Conservation (phyloP, 2,888 invertebrate species). For the Agonopterix subpropinquella region DNA sequence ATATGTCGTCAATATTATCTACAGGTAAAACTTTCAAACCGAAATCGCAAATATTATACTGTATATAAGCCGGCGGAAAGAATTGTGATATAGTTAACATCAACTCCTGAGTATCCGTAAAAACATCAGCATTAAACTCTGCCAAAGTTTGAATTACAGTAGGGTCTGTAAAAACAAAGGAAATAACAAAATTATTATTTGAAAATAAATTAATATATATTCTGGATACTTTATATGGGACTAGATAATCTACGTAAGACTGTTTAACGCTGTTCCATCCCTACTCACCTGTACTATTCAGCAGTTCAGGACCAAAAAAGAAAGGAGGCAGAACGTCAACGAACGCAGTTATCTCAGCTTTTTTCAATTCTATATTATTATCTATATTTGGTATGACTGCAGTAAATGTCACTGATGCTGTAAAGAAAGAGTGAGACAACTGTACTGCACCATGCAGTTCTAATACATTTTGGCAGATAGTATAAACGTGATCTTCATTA, state of each 20-base stretch:
- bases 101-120: neutral
- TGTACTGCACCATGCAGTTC: too few relatives aligned
- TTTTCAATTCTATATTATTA: constrained; percentile 13
- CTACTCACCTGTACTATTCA: neutral
- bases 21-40: neutral
- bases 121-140: neutral
- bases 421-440: too few relatives aligned
- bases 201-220: too few relatives aligned
- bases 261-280: too few relatives aligned
- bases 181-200: too few relatives aligned
- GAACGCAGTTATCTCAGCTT: constrained; percentile 4
- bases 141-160: neutral
- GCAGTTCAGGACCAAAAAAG: neutral
- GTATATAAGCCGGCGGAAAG: constrained; percentile 5
- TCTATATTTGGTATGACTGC: constrained; percentile 10
- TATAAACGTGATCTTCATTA: too few relatives aligned
- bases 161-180: constrained; percentile 5
- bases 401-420: constrained; percentile 6
- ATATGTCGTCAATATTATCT: too few relatives aligned
- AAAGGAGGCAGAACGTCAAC: neutral
- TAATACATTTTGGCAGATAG: too few relatives aligned
- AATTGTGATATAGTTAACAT: constrained; percentile 5
- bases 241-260: too few relatives aligned
- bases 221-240: too few relatives aligned
- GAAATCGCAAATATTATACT: constrained; percentile 6